Evolutionary conservation across 2,888 invertebrate genomes (phyloP).

Genomic region (Harpalus rubripes): DNA sequence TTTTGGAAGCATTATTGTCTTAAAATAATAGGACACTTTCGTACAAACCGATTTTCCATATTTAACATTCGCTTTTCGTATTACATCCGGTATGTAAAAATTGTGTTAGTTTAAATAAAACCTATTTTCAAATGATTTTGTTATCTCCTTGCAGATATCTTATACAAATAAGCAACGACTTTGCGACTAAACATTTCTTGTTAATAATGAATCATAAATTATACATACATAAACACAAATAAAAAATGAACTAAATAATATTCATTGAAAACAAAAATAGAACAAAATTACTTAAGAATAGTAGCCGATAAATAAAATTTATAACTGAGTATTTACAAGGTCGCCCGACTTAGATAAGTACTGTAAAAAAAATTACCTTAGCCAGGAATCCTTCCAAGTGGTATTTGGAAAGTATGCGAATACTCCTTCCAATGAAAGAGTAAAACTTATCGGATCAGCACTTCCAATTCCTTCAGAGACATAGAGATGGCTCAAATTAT

Average conservation of each 20-base stretch:
- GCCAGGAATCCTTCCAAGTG: conserved; percentile 90
- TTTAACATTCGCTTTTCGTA: no score
- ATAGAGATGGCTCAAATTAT: conserved; percentile 87
- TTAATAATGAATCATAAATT: conserved; percentile 12
- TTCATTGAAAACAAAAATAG: background rate
- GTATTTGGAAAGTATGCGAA: conserved; percentile 91
- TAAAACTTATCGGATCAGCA: conserved; percentile 83
- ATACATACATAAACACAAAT: background rate
- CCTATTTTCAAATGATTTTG: no score
- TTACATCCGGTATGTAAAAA: no score
- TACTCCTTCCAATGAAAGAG: conserved; percentile 88
- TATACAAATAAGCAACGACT: no score
- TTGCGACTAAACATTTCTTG: background rate
- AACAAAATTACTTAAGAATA: conserved; percentile 3
- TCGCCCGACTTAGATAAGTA: conserved; percentile 67
- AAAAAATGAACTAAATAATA: background rate
- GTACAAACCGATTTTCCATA: no score
- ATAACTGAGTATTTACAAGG: conserved; percentile 15
- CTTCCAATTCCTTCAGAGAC: conserved; percentile 84
- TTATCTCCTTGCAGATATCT: no score
- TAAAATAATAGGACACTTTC: no score
- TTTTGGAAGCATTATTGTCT: no score
- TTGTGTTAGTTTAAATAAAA: no score
- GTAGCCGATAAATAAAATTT: conserved; percentile 41
- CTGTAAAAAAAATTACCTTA: conserved; percentile 81